Evolutionary conservation across 2,888 invertebrate species (phyloP).

Genomic region (Oligia strigilis): DNA sequence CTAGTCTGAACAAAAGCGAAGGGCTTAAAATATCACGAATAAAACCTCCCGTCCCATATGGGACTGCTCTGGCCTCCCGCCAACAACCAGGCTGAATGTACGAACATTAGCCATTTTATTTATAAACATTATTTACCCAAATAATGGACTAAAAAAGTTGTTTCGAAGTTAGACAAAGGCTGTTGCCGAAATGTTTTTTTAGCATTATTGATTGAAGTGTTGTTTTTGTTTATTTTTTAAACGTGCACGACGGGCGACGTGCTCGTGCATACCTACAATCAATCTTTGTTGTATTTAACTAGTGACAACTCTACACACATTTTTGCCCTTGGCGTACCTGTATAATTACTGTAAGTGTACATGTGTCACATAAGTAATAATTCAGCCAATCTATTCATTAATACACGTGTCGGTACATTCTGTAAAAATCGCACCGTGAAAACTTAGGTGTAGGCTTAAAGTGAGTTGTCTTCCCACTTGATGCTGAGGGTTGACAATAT

Average conservation of each 20-base stretch:
- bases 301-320: neutral
- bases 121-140: slow-evolving; percentile 53
- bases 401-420: neutral
- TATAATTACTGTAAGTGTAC: neutral
- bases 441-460: neutral
- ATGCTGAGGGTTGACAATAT: neutral
- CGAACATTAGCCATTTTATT: slow-evolving; percentile 56
- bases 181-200: slow-evolving; percentile 12
- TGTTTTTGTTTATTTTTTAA: neutral
- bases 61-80: slow-evolving; percentile 61
- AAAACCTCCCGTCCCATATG: slow-evolving; percentile 64
- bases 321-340: neutral
- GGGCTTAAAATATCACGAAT: slow-evolving; percentile 64
- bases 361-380: neutral
- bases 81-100: slow-evolving; percentile 52
- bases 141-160: slow-evolving; percentile 26
- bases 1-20: slow-evolving; percentile 51
- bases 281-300: neutral
- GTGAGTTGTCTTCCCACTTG: neutral
- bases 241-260: neutral
- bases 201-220: neutral
- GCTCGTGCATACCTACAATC: too few species aligned
- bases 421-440: neutral
- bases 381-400: neutral
- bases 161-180: slow-evolving; percentile 15